Conservation (phyloP, 2,888 invertebrate species). For the Caenorhabditis doughertyi region DNA sequence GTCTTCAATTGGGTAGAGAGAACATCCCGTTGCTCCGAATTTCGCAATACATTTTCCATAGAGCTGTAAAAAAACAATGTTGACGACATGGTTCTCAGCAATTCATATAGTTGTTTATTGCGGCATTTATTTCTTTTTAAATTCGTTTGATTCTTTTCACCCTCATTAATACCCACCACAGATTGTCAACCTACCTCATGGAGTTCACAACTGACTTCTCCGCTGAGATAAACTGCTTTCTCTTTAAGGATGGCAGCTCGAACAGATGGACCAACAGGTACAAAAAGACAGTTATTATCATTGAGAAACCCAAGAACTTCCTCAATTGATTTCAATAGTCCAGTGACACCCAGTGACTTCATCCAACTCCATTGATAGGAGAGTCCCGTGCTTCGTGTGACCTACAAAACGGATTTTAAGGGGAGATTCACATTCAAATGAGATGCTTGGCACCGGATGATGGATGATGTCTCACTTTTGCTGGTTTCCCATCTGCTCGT, state of each 20-base stretch:
- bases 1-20: slow-evolving; percentile 62
- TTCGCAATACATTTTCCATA: slow-evolving; percentile 54
- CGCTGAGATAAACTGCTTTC: slow-evolving; percentile 50
- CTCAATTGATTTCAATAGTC: slow-evolving; percentile 47
- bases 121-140: not conserved
- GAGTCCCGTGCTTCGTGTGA: slow-evolving; percentile 59
- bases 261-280: slow-evolving; percentile 56
- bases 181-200: slow-evolving; percentile 1
- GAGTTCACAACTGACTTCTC: slow-evolving; percentile 65
- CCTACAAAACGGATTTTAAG: slow-evolving; percentile 40
- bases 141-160: not conserved
- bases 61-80: slow-evolving; percentile 42
- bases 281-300: slow-evolving; percentile 44
- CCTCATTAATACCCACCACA: not conserved
- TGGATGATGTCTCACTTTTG: slow-evolving; percentile 46
- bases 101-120: not conserved
- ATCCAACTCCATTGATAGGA: slow-evolving; percentile 71
- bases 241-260: slow-evolving; percentile 32
- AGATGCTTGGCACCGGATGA: not conserved
- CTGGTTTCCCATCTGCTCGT: slow-evolving; percentile 19
- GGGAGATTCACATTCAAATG: not conserved
- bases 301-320: slow-evolving; percentile 43
- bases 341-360: slow-evolving; percentile 59
- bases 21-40: slow-evolving; percentile 52
- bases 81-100: not conserved